Base-by-base conservation (phyloP, 1,140 invertebrate species). In the Medauroidea extradentata region DNA sequence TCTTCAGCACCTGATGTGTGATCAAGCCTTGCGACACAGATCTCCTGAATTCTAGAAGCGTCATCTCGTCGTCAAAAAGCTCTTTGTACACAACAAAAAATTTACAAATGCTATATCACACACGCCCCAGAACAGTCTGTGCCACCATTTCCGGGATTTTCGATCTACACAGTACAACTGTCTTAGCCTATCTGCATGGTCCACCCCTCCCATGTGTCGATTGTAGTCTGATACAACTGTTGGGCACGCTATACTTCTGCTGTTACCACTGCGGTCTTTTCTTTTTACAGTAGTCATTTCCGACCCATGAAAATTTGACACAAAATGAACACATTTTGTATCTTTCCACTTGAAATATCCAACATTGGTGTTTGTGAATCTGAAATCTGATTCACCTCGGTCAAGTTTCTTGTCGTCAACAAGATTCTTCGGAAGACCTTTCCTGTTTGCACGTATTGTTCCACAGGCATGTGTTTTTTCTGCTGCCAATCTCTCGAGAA, bases 261-360 rank as follows among this genome's bases (percentile, higher is more conserved):
- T 57, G 25, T 24, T 41, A 39, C 66, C 62, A 63, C 61, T 63
- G 64, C 14, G 67, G 54, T 71, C 48, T 53, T 52, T 65, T 16
- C 63, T 50, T 38, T 63, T 63, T 14, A 60, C 60, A 2, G 52
- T 48, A 52, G n/a, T 60, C 9, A 24, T 21, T 41, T 63, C 8
- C 44, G 67, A 65, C 61, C 63, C 34, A 53, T 70, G 62, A 61
- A 57, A 68, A 63, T 69, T 68, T 56, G 59, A 63, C 16, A 71
- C 24, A 43, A 69, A 11, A 59, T 65, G 63, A n/a, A 70, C 64
- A 2, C 14, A 24, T 58, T 65, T 61, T 59, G 69, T 73, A 62
- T 76, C 72, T 57, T 68, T 74, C 67, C 69, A 75, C 69, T 74
- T 75, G 46, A 66, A 60, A 67, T 54, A 73, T 58, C 62, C 61